These are phyloP conservation scores for Proisotoma minuta DNA, from an alignment of 2,888 invertebrate genomes.

Conservation along the genomic window DNA sequence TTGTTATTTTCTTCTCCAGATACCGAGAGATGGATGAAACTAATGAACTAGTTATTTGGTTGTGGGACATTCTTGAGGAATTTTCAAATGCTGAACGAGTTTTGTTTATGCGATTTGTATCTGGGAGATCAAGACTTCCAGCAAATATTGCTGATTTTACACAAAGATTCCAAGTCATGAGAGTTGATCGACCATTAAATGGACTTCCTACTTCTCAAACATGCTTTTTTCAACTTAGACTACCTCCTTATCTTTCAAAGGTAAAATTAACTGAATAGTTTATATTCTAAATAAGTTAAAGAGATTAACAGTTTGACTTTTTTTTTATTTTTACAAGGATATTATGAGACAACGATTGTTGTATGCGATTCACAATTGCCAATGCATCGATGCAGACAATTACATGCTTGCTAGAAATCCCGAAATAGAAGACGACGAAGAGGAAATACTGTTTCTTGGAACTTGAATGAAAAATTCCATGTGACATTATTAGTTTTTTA, in stretches of 20 bases:
- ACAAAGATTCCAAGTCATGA: slow-evolving; percentile 62
- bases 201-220: slow-evolving; percentile 45
- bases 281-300: neutral
- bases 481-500: slow-evolving; percentile 13
- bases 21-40: slow-evolving; percentile 63
- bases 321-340: slow-evolving; percentile 50
- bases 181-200: slow-evolving; percentile 55
- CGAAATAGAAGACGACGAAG: slow-evolving; percentile 55
- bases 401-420: slow-evolving; percentile 63
- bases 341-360: slow-evolving; percentile 60
- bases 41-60: slow-evolving; percentile 60
- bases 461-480: neutral
- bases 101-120: slow-evolving; percentile 63
- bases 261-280: slow-evolving; percentile 25
- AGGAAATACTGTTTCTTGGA: slow-evolving; percentile 42
- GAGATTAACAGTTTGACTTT: neutral
- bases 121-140: slow-evolving; percentile 61
- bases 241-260: slow-evolving; percentile 59
- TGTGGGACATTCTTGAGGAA: slow-evolving; percentile 61
- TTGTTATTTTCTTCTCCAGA: slow-evolving; percentile 50
- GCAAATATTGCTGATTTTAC: slow-evolving; percentile 63
- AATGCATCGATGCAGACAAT: slow-evolving; percentile 66
- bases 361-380: slow-evolving; percentile 64
- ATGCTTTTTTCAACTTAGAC: slow-evolving; percentile 60
- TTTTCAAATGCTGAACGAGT: slow-evolving; percentile 62